Evolutionary conservation across 2,888 invertebrate species (phyloP), one percentile per base, ranked within the genome.

Genomic region (Agonopterix heracliana): DNA sequence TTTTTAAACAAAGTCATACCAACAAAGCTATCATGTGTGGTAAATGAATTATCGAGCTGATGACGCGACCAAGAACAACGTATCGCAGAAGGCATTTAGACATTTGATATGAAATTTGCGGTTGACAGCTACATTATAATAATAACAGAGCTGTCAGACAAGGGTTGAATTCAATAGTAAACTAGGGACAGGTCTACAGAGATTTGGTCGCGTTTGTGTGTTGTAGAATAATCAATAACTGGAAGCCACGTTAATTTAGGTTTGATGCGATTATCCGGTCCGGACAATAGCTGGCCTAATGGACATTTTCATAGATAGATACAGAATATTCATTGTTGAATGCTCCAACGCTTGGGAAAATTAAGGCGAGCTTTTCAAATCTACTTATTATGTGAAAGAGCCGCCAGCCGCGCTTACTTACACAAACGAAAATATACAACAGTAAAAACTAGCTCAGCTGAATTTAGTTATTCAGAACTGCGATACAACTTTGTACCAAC

Each of bases 241-340:
- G 54, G 56, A 54, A 53, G 57, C 63, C 54, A 58, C 62, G 61
- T 68, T 68, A 67, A 69, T 74, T 72, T 68, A 65, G 62, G 60
- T 65, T 64, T 68, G 67, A 71, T 67, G 59, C 60, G 67, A 71
- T 67, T 75, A 74, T 65, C 64, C 56, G 44, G 36, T 12, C 35
- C 36, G 60, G 56, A 67, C 63, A 62, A 54, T 61, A 58, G 56
- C 55, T 52, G 54, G 52, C 59, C 55, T 70, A 67, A 68, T 70
- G 64, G 68, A 66, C 60, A 38, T 38, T 38, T 3, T n/a, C 38
- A n/a, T 38, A 26, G 26, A 38, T 38, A 38, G n/a, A 38, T n/a
- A 26, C 26, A 26, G 26, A 26, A 26, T 26, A 26, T 26, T 26
- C 26, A 26, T 26, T 1, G 26, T 26, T 26, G 26, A 26, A 26